Conservation (phyloP, 2,113 vertebrate species). For the Phycodurus eques region DNA sequence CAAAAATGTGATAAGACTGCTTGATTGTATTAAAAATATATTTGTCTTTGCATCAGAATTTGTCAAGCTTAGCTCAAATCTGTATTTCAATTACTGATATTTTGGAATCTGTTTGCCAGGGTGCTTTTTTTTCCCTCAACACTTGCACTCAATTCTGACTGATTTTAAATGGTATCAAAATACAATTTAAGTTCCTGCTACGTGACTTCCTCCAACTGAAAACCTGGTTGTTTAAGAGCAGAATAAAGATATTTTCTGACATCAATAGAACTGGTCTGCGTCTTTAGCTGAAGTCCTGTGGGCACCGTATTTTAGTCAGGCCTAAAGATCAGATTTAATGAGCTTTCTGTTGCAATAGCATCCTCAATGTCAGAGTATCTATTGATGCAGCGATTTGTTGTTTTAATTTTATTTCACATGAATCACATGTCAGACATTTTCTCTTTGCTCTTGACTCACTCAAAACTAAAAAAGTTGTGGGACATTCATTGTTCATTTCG, state of each 20-base stretch:
- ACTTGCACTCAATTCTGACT: slow-evolving; percentile 58
- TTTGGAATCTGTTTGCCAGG: slow-evolving; percentile 30
- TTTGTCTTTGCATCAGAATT: slow-evolving; percentile 47
- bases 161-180: slow-evolving; percentile 36
- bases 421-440: too few relatives aligned
- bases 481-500: too few relatives aligned
- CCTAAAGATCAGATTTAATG: background rate
- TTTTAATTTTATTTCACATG: background rate
- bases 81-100: slow-evolving; percentile 32
- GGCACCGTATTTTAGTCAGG: background rate
- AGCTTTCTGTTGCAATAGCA: background rate
- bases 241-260: slow-evolving; percentile 66
- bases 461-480: too few relatives aligned
- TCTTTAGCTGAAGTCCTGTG: slow-evolving; percentile 8
- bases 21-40: slow-evolving; percentile 63
- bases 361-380: background rate
- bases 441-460: too few relatives aligned
- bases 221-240: slow-evolving; percentile 48
- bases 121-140: slow-evolving; percentile 31
- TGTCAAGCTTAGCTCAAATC: slow-evolving; percentile 46
- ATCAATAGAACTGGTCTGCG: slow-evolving; percentile 22
- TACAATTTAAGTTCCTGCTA: slow-evolving; percentile 39
- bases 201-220: slow-evolving; percentile 27
- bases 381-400: too few relatives aligned
- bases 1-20: slow-evolving; percentile 62